Conservation (phyloP, 2,888 invertebrate genomes). For the Bombylius major region DNA sequence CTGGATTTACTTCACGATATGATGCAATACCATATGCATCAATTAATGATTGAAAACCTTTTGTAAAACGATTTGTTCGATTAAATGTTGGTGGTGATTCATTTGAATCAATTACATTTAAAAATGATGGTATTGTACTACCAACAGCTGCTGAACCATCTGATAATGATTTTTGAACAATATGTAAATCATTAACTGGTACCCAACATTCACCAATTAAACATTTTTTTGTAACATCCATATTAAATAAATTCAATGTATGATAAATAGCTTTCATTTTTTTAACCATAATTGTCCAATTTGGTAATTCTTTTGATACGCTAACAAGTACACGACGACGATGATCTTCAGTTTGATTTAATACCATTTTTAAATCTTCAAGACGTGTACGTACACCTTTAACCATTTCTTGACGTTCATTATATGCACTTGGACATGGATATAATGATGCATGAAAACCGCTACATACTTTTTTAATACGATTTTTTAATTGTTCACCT, state of each 20-base stretch:
- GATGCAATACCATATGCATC: conserved; percentile 87
- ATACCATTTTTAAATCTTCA: conserved; percentile 64
- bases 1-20: conserved; percentile 88
- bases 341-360: conserved; percentile 75
- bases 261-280: conserved; percentile 93
- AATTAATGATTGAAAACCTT: conserved; percentile 84
- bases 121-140: conserved; percentile 81
- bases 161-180: conserved; percentile 64
- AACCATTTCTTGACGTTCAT: conserved; percentile 69
- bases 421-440: conserved; percentile 69
- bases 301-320: conserved; percentile 67
- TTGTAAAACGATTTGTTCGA: conserved; percentile 83
- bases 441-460: conserved; percentile 79
- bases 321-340: conserved; percentile 64
- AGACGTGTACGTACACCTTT: conserved; percentile 68
- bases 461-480: conserved; percentile 79
- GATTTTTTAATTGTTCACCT: conserved; percentile 72
- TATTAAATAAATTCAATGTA: conserved; percentile 81
- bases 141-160: conserved; percentile 74
- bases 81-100: conserved; percentile 86
- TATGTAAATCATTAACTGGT: conserved; percentile 53
- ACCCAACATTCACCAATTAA: conserved; percentile 86
- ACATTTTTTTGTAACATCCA: conserved; percentile 83
- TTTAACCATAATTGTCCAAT: conserved; percentile 70
- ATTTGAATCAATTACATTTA: conserved; percentile 72